These are phyloP conservation scores for Thaleichthys pacificus DNA, from an alignment of 2,797 vertebrate species.

Conservation along the genomic window DNA sequence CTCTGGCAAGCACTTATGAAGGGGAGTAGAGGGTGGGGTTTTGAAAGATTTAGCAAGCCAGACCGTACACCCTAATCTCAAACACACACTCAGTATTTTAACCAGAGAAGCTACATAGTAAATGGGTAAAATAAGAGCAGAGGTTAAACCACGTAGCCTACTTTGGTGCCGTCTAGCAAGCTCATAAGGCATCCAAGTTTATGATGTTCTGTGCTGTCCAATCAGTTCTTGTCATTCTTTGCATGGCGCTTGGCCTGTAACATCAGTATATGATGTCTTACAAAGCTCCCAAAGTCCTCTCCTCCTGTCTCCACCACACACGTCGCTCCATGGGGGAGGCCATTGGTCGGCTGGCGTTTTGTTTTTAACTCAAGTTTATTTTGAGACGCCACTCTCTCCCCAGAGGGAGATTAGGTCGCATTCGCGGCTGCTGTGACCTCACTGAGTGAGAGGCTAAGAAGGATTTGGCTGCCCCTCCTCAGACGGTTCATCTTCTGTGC, in stretches of 20 bases:
- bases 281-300: not conserved
- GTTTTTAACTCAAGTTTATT: constrained; percentile 71
- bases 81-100: not conserved
- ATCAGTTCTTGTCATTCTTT: not conserved
- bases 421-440: constrained; percentile 74
- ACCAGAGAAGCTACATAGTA: not conserved
- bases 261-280: not conserved
- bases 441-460: constrained; percentile 71
- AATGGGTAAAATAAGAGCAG: not conserved
- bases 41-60: constrained; percentile 2
- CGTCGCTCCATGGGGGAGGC: constrained; percentile 20
- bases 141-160: not conserved
- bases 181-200: not conserved
- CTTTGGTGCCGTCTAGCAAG: not conserved
- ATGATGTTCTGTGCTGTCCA: not conserved
- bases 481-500: constrained; percentile 70
- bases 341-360: constrained; percentile 38
- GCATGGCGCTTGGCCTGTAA: not conserved
- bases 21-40: not conserved
- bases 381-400: constrained; percentile 63
- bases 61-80: constrained; percentile 4
- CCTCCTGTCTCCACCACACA: constrained; percentile 21
- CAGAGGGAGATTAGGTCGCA: constrained; percentile 71
- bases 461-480: constrained; percentile 72
- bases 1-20: constrained; percentile 39